Base-by-base conservation (phyloP, 2,797 vertebrate genomes). In the Cichlasoma orientale region DNA sequence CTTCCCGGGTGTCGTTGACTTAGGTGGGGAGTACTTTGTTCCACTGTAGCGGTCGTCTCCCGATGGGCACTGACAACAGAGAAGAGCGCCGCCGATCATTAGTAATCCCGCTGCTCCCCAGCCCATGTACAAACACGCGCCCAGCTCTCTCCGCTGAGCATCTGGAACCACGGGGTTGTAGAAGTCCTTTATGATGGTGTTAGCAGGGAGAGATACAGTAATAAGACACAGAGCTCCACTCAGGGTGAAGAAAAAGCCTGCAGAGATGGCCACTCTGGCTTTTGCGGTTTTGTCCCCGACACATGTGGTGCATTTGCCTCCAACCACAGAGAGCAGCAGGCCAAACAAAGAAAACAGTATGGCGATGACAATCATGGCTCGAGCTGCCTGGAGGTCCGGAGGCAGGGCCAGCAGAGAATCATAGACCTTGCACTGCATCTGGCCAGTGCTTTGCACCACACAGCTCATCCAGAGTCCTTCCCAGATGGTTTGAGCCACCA, bases 41-140 rank as follows among this genome's bases (percentile, higher is more conserved):
- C 91, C 91, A 2, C 78, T 90, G 8, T 93, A 93, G 33, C 82
- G 90, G 7, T 92, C 80, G 41, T 86, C 83, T 56, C 87, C 74
- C 6, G 92, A 74, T 1, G 91, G 86, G 53, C 95, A 94, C 77
- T 94, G 93, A 72, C 94, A 95, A 88, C 94, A 97, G 11, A 98
- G 96, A 9, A 98, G 92, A 1, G 77, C 94, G 0, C 97, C 97
- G 0, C 97, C 97, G 0, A 97, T 90, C 77, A 98, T 79, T 76
- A 97, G 90, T 5, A 98, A 93, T 0, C 93, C 96, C 0, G 96
- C 92, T 2, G 97, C 93, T 0, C 96, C 97, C 97, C 97, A 98
- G 88, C 97, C 97, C 12, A 97, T 78, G 18, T 98, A 98, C 74
- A 98, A 90, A 0, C 97, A 96, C 0, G 97, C 95, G 0, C 97